Evolutionary conservation across 37 sponge, comb jelly and placozoan genomes (phyloP), one percentile per base, ranked within the genome.

Genomic region (Spongilla lacustris): DNA sequence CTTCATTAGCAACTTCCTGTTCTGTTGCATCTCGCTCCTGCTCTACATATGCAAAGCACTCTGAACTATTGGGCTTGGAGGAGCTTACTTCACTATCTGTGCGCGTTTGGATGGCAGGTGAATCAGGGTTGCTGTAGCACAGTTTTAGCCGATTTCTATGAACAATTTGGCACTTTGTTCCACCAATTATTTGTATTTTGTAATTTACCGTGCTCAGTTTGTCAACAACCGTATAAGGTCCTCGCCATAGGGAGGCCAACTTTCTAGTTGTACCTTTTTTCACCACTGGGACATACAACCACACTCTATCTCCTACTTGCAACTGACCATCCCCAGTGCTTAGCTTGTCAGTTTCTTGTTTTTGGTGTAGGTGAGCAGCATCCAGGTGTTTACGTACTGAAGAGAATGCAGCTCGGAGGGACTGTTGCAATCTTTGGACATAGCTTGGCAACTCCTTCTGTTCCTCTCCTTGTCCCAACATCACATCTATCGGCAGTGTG

Each of bases 171-270:
- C 34, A 23, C 23, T 75, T 32, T 30, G 76, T 4, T 34, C 72
- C 36, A 11, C 73, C 86, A 78, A 79, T 35, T 3, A 86, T 50
- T 38, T 75, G 67, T 24, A 84, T 66, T 19, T 31, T 38, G 70
- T 77, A 77, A 33, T 85, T 68, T 17, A 68, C 48, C 1, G 24
- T 22, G 34, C 73, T 27, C 21, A 35, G 33, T 22, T 21, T 49
- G 50, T 68, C 86, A 14, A 85, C 25, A 26, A 86, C 73, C 6
- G 79, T 86, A 72, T 86, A 86, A 27, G 86, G 86, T 21, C 86
- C 86, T 23, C 68, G 79, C 86, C 86, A 86, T 33, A 74, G 50
- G 41, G 79, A 69, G 25, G 73, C 49, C 79, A 86, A 50, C 11
- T 86, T 86, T 50, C 48, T 86, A 22, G 76, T 86, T 27, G 73